Conservation (phyloP, 1,140 invertebrate species). For the Capitella teleta region DNA sequence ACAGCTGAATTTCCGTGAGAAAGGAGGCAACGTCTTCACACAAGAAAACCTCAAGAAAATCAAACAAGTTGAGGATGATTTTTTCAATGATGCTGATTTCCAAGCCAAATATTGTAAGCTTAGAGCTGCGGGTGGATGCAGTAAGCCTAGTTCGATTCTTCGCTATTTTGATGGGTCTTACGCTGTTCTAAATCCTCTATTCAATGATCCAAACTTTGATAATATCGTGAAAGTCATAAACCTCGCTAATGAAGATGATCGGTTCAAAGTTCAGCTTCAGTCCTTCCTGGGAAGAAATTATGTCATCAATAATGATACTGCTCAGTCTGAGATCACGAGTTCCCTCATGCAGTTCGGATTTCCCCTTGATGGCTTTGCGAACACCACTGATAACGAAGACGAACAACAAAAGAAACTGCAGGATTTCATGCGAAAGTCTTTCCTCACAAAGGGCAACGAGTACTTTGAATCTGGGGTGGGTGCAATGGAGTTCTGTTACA, state of each 20-base stretch:
- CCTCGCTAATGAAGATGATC: constrained; percentile 5
- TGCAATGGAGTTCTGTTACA: constrained; percentile 9
- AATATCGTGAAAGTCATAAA: constrained; percentile 8
- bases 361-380: constrained; percentile 8
- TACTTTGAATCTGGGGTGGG: constrained; percentile 2
- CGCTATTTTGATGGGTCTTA: constrained; percentile 15
- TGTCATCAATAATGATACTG: neutral
- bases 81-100: constrained; percentile 3
- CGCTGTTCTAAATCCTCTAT: neutral
- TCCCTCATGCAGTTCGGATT: constrained; percentile 2
- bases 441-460: neutral
- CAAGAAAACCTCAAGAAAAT: constrained; percentile 7
- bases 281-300: constrained; percentile 6
- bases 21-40: constrained; percentile 9
- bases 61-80: constrained; percentile 7
- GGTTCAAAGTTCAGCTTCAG: constrained; percentile 1
- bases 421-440: constrained; percentile 3
- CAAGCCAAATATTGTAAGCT: constrained; percentile 1
- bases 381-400: neutral
- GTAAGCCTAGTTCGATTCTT: constrained; percentile 9
- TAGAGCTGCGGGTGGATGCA: neutral
- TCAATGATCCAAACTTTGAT: constrained; percentile 12
- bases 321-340: constrained; percentile 8
- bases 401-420: constrained; percentile 5
- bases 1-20: neutral